phyloP scores from a whole-genome alignment of 2,113 vertebrate species.

The Atrichornis clamosus region DNA sequence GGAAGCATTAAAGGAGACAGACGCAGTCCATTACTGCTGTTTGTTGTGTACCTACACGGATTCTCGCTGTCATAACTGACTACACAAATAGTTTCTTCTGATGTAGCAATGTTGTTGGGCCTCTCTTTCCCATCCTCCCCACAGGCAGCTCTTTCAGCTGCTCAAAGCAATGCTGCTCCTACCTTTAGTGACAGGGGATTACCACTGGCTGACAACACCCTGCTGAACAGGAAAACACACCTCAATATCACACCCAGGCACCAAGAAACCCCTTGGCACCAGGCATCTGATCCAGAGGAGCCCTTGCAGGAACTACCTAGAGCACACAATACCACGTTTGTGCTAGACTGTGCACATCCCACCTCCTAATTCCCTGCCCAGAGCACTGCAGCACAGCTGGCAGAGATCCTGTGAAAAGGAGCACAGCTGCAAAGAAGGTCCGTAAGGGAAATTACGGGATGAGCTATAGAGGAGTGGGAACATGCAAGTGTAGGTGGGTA shows the following conservation, averaged over 20 bases:
- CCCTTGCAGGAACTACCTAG: neutral
- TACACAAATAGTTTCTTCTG: neutral
- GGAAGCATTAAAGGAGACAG: neutral
- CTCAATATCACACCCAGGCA: neutral
- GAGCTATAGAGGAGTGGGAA: neutral
- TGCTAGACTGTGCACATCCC: neutral
- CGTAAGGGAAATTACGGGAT: neutral
- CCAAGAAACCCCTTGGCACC: neutral
- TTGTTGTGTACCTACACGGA: neutral
- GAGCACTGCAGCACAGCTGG: neutral
- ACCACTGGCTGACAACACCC: neutral
- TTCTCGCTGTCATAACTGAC: neutral
- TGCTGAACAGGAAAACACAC: neutral
- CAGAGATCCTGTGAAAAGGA: neutral
- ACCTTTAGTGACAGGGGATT: neutral
- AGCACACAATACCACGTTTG: accelerated
- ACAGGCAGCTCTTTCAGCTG: neutral
- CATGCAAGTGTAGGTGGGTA: neutral
- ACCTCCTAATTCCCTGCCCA: neutral
- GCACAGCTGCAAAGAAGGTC: neutral
- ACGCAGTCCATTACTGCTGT: neutral
- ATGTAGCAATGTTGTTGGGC: neutral
- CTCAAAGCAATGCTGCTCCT: neutral
- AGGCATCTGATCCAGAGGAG: neutral
- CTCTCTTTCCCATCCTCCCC: neutral